These are phyloP conservation scores for Sarcophaga variegata DNA, from an alignment of 2,888 invertebrate species.

Conservation along the genomic window DNA sequence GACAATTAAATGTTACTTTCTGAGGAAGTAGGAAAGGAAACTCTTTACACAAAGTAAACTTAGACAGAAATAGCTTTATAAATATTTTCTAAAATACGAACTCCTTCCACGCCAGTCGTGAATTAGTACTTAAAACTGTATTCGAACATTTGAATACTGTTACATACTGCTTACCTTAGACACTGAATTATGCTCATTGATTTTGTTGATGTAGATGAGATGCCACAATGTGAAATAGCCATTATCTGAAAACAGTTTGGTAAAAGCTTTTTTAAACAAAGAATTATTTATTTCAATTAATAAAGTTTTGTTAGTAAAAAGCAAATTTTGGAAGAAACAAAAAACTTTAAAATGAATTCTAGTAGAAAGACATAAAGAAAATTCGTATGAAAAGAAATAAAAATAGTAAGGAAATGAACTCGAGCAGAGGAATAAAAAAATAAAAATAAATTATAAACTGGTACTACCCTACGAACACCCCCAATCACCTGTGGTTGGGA, in stretches of 20 bases:
- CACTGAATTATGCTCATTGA: conserved; percentile 91
- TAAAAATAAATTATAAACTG: conserved; percentile 73
- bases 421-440: conserved; percentile 58
- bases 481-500: conserved; percentile 86
- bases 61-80: too few species aligned
- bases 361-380: conserved; percentile 21
- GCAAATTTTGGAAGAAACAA: conserved; percentile 14
- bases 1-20: too few species aligned
- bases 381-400: conserved; percentile 16
- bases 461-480: conserved; percentile 82
- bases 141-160: neutral
- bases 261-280: conserved; percentile 50
- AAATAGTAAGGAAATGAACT: conserved; percentile 26
- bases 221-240: conserved; percentile 86
- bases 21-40: too few species aligned
- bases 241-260: conserved; percentile 77
- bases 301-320: conserved; percentile 42
- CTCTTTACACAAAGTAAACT: too few species aligned
- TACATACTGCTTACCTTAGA: conserved; percentile 84
- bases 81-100: too few species aligned
- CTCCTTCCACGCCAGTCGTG: too few species aligned
- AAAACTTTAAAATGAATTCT: conserved; percentile 4
- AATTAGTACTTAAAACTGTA: neutral
- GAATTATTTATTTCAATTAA: conserved; percentile 17
- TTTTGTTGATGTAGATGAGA: conserved; percentile 83